A percentile compares a stretch with the other conserved stretches of the same genome.
Conservation (phyloP, 2,888 invertebrate species). For the Empis stercorea region DNA sequence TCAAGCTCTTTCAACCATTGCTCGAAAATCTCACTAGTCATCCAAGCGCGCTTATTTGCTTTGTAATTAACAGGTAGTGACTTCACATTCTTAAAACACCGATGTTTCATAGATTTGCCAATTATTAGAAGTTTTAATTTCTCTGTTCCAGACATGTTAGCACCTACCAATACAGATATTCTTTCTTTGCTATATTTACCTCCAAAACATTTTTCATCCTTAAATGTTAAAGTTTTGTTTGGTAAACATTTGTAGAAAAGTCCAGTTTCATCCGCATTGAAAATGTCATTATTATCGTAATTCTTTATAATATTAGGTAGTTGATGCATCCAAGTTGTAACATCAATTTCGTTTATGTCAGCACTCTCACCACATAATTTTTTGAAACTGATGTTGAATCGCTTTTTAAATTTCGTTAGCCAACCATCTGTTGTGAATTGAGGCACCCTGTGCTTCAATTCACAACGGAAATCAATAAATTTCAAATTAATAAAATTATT, state of each 20-base stretch:
- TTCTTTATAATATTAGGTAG: neutral
- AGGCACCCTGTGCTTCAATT: too few species aligned
- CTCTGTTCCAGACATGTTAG: constrained; percentile 23
- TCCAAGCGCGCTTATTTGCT: constrained; percentile 20
- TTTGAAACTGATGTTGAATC: neutral
- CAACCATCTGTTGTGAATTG: constrained; percentile 13
- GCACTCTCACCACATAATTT: neutral
- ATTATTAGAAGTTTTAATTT: constrained; percentile 22
- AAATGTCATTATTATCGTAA: neutral
- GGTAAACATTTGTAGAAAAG: constrained; percentile 21
- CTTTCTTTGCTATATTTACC: constrained; percentile 21
- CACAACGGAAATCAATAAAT: too few species aligned
- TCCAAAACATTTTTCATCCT: constrained; percentile 21
- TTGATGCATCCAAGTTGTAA: neutral
- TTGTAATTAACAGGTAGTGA: constrained; percentile 17
- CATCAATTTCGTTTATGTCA: constrained; percentile 1
- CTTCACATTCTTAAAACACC: constrained; percentile 24
- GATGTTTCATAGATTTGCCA: constrained; percentile 22
- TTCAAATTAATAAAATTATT: too few species aligned
- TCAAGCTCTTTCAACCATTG: constrained; percentile 5
- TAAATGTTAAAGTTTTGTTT: constrained; percentile 19
- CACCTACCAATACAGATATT: constrained; percentile 22
- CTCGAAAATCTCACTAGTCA: constrained; percentile 12
- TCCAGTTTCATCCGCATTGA: constrained; percentile 17
- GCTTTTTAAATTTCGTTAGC: constrained; percentile 14